Percentiles rank a stretch among this genome's conserved stretches.
Conservation (phyloP, 1,140 invertebrate species). For the Archivesica marissinica region DNA sequence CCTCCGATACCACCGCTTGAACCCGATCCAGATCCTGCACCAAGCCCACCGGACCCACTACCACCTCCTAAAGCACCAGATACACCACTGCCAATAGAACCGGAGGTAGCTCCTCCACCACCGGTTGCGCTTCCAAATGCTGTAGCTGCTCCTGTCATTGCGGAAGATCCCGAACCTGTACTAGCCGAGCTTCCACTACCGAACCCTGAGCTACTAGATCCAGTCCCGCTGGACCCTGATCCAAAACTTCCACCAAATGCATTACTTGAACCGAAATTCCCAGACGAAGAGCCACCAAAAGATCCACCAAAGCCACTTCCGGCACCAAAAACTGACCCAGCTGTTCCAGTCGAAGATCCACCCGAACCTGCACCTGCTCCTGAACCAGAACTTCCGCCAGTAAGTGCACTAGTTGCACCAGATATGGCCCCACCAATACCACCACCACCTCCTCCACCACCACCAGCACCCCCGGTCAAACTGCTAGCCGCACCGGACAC, state of each 20-base stretch:
- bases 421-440: background rate
- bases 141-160: background rate
- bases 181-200: background rate
- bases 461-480: background rate
- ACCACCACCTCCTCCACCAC: background rate
- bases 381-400: background rate
- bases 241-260: background rate
- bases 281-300: conserved; percentile 35
- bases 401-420: background rate
- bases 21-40: background rate
- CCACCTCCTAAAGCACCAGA: background rate
- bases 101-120: background rate
- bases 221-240: background rate
- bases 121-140: background rate
- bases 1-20: background rate
- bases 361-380: background rate
- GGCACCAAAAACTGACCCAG: conserved; percentile 26
- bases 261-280: background rate
- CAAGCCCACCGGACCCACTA: background rate
- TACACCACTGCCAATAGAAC: background rate
- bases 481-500: conserved; percentile 8
- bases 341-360: conserved; percentile 21
- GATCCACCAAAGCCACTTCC: conserved; percentile 25
- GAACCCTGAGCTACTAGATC: background rate
- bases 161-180: background rate